These are phyloP conservation scores for Rutpela maculata DNA, from an alignment of 2,888 invertebrate species.

Conservation along the genomic window DNA sequence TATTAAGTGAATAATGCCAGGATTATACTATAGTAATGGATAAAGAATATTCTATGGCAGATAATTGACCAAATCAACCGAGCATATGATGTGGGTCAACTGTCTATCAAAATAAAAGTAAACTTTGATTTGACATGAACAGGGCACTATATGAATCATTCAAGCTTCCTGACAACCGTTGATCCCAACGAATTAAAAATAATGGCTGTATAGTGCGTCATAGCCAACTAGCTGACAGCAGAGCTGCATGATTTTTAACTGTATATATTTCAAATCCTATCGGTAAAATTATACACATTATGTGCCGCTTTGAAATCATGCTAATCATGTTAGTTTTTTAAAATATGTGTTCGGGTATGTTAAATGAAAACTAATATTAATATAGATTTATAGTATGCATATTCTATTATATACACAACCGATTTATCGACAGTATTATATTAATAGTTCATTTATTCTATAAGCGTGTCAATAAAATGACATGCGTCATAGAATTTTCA, in stretches of 20 bases:
- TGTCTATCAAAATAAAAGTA: background rate
- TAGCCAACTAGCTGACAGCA: background rate
- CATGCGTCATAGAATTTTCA: too few species aligned
- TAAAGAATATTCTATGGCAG: too few species aligned
- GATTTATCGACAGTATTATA: too few species aligned
- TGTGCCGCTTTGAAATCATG: background rate
- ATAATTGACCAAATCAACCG: background rate
- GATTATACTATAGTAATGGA: too few species aligned
- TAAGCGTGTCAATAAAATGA: too few species aligned
- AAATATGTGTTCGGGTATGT: background rate
- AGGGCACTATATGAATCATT: constrained; percentile 3
- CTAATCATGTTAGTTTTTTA: background rate
- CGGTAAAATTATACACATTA: background rate
- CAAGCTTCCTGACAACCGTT: constrained; percentile 6
- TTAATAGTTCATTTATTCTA: too few species aligned
- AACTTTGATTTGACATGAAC: background rate
- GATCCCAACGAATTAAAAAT: constrained; percentile 9
- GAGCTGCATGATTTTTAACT: too few species aligned
- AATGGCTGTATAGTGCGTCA: background rate
- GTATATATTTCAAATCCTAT: background rate
- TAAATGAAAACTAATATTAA: background rate
- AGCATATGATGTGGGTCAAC: background rate
- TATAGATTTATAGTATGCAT: background rate
- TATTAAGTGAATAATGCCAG: too few species aligned
- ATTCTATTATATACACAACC: background rate